Evolutionary conservation across 1,140 invertebrate genomes (phyloP).

Genomic region (Meloidogyne chitwoodi): DNA sequence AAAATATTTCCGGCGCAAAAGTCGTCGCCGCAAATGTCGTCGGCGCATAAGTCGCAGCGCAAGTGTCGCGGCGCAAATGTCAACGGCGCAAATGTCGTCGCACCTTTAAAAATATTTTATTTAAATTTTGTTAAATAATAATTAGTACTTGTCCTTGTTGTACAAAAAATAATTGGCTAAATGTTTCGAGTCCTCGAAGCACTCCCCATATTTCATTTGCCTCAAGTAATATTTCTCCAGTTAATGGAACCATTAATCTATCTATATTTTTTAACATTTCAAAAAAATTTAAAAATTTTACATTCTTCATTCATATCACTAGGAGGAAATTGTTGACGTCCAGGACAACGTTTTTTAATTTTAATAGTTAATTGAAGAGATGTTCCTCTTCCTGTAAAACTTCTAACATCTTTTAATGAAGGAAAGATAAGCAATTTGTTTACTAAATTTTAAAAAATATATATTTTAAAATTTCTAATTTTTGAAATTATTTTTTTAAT

Average conservation of each 20-base stretch:
- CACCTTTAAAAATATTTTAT: no score
- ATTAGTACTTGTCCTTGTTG: slow-evolving; percentile 18
- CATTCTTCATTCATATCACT: slow-evolving; percentile 49
- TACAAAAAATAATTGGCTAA: slow-evolving; percentile 55
- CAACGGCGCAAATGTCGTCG: no score
- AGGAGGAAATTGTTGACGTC: slow-evolving; percentile 34
- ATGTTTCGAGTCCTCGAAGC: slow-evolving; percentile 52
- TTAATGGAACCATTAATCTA: slow-evolving; percentile 34
- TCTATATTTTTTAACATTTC: slow-evolving; percentile 34
- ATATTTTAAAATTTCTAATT: slow-evolving; percentile 1
- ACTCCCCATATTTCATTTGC: slow-evolving; percentile 57
- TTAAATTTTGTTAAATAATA: background rate
- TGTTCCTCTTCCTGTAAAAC: background rate
- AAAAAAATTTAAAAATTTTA: slow-evolving; percentile 1
- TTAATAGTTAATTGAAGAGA: slow-evolving; percentile 25
- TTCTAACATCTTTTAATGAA: background rate
- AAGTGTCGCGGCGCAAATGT: no score
- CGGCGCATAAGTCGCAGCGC: no score
- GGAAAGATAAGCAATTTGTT: slow-evolving; percentile 45
- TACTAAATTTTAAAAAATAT: slow-evolving; percentile 25
- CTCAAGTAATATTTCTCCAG: slow-evolving; percentile 41
- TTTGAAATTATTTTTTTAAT: background rate
- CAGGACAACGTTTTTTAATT: slow-evolving; percentile 29
- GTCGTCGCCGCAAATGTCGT: no score
- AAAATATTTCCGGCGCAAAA: no score